Percentiles rank a stretch among this genome's conserved stretches.
These are phyloP conservation scores for Chrysotoxum bicinctum DNA, from an alignment of 2,888 invertebrate species.

Conservation along the genomic window DNA sequence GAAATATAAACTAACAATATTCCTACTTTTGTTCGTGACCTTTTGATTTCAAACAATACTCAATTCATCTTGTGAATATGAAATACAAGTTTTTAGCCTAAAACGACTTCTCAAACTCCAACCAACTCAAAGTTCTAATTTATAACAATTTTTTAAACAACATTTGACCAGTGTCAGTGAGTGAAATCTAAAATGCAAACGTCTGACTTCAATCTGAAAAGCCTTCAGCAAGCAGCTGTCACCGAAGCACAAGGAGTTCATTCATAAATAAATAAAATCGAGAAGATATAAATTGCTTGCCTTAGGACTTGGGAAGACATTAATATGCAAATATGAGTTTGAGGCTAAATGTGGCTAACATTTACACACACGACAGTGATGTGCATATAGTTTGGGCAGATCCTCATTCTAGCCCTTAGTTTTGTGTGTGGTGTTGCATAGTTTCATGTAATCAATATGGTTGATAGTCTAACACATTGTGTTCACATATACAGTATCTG, in stretches of 20 bases:
- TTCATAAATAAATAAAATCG: conserved; percentile 57
- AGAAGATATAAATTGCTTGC: conserved; percentile 61
- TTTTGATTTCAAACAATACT: neutral
- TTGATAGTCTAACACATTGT: no score
- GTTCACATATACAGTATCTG: no score
- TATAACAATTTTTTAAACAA: neutral
- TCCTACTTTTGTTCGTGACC: neutral
- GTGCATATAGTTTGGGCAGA: neutral
- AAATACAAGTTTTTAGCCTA: neutral
- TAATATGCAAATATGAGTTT: conserved; percentile 48
- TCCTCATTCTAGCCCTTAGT: neutral
- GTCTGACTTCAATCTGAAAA: conserved; percentile 19
- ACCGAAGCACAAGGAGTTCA: conserved; percentile 17
- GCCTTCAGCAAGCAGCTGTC: conserved; percentile 24
- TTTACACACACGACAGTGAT: neutral
- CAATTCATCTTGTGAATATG: neutral
- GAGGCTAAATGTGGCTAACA: conserved; percentile 7
- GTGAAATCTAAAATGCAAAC: conserved; percentile 11
- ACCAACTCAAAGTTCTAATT: neutral
- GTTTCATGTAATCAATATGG: no score
- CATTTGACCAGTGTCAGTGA: conserved; percentile 2
- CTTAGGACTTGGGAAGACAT: conserved; percentile 36
- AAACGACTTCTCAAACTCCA: neutral
- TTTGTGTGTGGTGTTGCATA: no score
- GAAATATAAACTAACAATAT: neutral